Conservation (phyloP, 2,888 invertebrate species). For the Apomyelois bistriatella region DNA sequence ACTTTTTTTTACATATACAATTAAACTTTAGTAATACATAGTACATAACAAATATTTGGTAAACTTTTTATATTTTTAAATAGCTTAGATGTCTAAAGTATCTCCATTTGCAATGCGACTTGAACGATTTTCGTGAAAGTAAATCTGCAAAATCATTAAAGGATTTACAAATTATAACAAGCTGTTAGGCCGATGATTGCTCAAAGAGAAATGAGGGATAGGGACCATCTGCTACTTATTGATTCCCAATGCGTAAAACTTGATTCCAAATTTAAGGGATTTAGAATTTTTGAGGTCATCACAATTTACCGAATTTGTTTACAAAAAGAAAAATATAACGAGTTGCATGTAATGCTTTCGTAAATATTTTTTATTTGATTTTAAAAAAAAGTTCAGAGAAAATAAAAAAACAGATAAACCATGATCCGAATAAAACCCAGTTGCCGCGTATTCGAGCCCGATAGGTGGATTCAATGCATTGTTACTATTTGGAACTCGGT, state of each 20-base stretch:
- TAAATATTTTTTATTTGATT: too few species aligned
- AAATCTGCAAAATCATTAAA: not conserved
- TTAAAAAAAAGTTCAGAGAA: too few species aligned
- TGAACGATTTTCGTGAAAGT: not conserved
- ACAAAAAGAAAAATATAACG: too few species aligned
- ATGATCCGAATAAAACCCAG: not conserved
- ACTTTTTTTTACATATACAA: too few species aligned
- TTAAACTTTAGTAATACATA: too few species aligned
- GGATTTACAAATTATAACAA: not conserved
- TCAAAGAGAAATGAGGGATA: not conserved
- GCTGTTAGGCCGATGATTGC: not conserved
- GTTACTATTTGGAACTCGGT: slow-evolving; percentile 51
- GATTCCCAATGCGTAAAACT: not conserved
- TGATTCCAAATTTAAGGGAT: not conserved
- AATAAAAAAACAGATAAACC: too few species aligned
- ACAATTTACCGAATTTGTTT: too few species aligned
- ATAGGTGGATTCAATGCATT: slow-evolving; percentile 31
- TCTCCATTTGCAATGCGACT: too few species aligned
- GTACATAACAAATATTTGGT: too few species aligned
- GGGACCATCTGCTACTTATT: not conserved
- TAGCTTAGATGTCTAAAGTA: too few species aligned
- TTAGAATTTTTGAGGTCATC: not conserved
- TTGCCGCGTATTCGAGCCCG: not conserved
- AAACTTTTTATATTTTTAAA: too few species aligned
- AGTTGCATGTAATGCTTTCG: too few species aligned